phyloP scores from a whole-genome alignment of 2,113 vertebrate genomes.

The Otocyon megalotis region DNA sequence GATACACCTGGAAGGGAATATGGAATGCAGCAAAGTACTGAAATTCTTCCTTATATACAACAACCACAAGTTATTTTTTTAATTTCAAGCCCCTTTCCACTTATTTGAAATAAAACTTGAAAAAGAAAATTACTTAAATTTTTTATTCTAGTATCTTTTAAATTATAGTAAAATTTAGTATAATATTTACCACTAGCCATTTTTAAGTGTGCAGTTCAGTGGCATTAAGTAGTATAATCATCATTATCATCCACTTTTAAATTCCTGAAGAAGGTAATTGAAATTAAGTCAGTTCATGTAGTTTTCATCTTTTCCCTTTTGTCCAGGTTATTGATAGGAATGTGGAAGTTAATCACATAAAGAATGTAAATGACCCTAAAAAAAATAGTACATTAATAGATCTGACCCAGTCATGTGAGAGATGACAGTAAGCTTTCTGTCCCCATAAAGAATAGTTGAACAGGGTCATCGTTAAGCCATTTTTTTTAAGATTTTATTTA shows the following conservation, averaged over 20 bases:
- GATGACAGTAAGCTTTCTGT: neutral
- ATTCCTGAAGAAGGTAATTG: neutral
- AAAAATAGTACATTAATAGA: neutral
- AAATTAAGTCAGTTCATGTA: neutral
- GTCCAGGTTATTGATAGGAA: slow-evolving; percentile 21
- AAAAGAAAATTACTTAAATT: slow-evolving; percentile 29
- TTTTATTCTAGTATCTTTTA: neutral
- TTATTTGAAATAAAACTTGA: neutral
- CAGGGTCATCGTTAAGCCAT: neutral
- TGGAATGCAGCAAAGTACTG: neutral
- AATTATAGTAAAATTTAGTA: neutral
- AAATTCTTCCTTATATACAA: neutral
- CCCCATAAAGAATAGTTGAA: neutral
- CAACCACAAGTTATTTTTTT: neutral
- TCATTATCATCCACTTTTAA: neutral
- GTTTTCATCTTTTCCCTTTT: neutral
- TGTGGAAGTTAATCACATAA: slow-evolving; percentile 2
- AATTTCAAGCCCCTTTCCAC: neutral
- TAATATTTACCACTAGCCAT: neutral
- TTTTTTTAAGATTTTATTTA: too few species aligned
- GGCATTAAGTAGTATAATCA: neutral
- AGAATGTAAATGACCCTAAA: slow-evolving; percentile 13
- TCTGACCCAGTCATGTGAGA: neutral
- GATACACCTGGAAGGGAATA: neutral
- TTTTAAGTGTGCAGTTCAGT: neutral